A percentile compares a stretch with the other conserved stretches of the same genome.
Evolutionary conservation across 2,888 invertebrate genomes (phyloP).

Genomic region (Tenthredo distinguenda): DNA sequence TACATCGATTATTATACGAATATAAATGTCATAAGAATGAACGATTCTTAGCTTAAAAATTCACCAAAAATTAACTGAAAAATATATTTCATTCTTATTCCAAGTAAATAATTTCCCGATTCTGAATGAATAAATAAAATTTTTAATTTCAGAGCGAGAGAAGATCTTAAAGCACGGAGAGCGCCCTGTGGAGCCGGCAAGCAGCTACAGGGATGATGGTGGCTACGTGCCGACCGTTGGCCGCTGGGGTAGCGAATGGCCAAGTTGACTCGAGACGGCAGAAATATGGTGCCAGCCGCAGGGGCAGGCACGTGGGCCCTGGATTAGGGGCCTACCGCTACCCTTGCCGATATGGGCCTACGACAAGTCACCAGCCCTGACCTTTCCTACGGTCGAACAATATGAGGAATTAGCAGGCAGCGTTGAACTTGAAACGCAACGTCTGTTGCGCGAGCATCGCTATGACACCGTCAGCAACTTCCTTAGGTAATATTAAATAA

Average conservation of each 20-base stretch:
- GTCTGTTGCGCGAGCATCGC: constrained; percentile 90
- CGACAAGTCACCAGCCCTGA: constrained; percentile 79
- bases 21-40: too few species aligned
- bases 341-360: constrained; percentile 88
- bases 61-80: not conserved
- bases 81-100: not conserved
- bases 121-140: not conserved
- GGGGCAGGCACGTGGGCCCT: constrained; percentile 78
- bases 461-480: constrained; percentile 95
- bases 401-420: constrained; percentile 90
- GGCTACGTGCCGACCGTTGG: constrained; percentile 89
- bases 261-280: constrained; percentile 95
- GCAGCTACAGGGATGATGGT: constrained; percentile 80
- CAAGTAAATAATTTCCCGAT: not conserved
- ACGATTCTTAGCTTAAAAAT: not conserved
- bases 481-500: constrained; percentile 78
- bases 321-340: constrained; percentile 86
- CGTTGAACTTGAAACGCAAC: constrained; percentile 90
- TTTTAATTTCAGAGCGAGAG: constrained; percentile 75
- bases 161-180: constrained; percentile 77
- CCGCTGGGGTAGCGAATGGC: constrained; percentile 97
- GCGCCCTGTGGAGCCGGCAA: constrained; percentile 79
- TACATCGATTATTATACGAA: not conserved
- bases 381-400: constrained; percentile 80
- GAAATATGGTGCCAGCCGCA: constrained; percentile 79